Evolutionary conservation across 2,797 vertebrate species (phyloP).

Genomic region (Tachyglossus aculeatus): DNA sequence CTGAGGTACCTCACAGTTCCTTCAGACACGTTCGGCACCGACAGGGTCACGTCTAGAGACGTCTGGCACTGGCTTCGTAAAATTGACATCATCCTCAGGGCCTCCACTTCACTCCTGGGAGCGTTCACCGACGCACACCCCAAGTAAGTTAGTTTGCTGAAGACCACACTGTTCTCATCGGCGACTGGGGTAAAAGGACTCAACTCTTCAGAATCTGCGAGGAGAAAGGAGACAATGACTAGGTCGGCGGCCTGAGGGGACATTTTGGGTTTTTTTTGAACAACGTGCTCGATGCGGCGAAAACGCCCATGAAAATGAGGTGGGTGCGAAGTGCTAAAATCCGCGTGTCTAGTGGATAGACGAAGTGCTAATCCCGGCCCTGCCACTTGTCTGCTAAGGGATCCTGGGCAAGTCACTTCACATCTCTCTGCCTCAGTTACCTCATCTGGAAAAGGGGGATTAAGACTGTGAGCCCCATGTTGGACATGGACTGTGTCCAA

Average conservation of each 20-base stretch:
- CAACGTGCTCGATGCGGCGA: not conserved
- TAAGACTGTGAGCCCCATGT: too few species aligned
- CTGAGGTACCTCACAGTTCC: conserved; percentile 97
- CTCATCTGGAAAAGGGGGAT: too few species aligned
- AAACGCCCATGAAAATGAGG: too few species aligned
- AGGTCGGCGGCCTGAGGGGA: not conserved
- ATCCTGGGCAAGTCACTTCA: too few species aligned
- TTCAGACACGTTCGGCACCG: conserved; percentile 95
- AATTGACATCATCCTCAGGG: conserved; percentile 97
- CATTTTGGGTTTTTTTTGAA: too few species aligned
- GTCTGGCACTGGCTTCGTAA: conserved; percentile 92
- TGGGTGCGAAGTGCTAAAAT: too few species aligned
- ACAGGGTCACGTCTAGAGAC: conserved; percentile 92
- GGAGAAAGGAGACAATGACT: not conserved
- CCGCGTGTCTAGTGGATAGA: too few species aligned
- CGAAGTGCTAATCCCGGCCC: too few species aligned
- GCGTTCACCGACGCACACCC: conserved; percentile 98
- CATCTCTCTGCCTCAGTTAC: too few species aligned
- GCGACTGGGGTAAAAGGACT: conserved; percentile 87
- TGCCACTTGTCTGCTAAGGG: too few species aligned
- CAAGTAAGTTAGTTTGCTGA: conserved; percentile 96
- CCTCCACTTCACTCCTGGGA: conserved; percentile 95
- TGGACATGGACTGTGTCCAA: too few species aligned
- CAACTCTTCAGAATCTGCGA: conserved; percentile 70
- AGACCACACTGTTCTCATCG: conserved; percentile 97